A percentile compares a stretch with the other conserved stretches of the same genome.
phyloP scores from a whole-genome alignment of 2,113 vertebrate species.

The Seriola aureovittata region DNA sequence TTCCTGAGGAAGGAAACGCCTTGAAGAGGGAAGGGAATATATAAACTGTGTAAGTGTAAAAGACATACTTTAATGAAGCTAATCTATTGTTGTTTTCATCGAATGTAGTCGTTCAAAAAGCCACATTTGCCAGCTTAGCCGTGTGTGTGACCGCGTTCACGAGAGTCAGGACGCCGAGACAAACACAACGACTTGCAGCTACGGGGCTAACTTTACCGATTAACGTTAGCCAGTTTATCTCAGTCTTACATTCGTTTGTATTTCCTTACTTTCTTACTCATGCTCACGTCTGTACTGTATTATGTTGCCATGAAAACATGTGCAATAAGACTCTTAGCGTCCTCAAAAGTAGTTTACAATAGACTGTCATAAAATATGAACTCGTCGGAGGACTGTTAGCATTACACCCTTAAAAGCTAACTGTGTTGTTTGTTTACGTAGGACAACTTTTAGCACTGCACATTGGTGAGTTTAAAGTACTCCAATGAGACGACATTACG shows the following conservation, averaged over 20 bases:
- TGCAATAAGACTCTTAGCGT: background rate
- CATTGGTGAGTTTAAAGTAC: background rate
- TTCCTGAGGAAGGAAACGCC: slow-evolving; percentile 81
- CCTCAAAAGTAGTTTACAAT: background rate
- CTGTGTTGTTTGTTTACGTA: slow-evolving; percentile 32
- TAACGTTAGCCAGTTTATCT: background rate
- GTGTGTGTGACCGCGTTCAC: background rate
- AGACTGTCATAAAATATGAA: background rate
- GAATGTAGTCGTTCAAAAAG: background rate
- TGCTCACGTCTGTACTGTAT: background rate
- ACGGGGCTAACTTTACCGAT: slow-evolving; percentile 8
- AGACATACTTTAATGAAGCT: background rate
- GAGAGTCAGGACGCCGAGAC: background rate
- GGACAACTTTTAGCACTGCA: slow-evolving; percentile 4
- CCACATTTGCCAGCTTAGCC: background rate
- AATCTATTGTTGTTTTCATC: background rate
- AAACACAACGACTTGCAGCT: background rate
- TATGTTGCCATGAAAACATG: too few species aligned
- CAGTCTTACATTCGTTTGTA: background rate
- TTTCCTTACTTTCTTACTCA: fast-evolving
- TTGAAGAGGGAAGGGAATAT: slow-evolving; percentile 68
- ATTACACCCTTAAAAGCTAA: slow-evolving; percentile 6
- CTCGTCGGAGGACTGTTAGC: background rate
- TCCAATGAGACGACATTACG: background rate
- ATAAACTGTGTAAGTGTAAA: slow-evolving; percentile 55